phyloP scores from a whole-genome alignment of 2,113 vertebrate species.

The Pterocles gutturalis region DNA sequence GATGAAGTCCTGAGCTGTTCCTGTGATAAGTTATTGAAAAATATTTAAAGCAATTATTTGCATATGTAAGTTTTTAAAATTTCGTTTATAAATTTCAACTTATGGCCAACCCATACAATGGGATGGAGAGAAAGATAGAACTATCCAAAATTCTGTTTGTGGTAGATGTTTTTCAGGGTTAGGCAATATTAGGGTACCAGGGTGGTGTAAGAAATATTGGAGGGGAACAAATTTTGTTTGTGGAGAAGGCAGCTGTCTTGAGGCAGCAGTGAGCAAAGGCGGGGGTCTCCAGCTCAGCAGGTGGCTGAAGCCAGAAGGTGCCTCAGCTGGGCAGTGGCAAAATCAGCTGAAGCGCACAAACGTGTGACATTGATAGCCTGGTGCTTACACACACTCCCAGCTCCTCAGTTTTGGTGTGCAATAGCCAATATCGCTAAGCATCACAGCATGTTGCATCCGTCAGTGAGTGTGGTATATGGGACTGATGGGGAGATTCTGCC shows the following conservation, averaged over 20 bases:
- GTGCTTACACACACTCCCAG: neutral
- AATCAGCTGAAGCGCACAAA: neutral
- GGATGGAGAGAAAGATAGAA: neutral
- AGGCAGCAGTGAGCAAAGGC: neutral
- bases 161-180: neutral
- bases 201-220: neutral
- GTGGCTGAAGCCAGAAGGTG: neutral
- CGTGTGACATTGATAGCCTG: neutral
- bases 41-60: neutral
- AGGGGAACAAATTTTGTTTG: neutral
- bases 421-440: neutral
- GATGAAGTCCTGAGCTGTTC: neutral
- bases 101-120: neutral
- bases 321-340: neutral
- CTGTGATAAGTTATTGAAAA: neutral
- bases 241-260: neutral
- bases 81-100: neutral
- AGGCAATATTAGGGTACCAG: neutral
- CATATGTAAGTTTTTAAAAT: neutral
- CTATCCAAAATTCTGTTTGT: neutral
- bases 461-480: neutral
- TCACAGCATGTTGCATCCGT: neutral
- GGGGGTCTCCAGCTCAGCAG: neutral
- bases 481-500: neutral
- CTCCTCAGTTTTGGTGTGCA: neutral